Conservation (phyloP, 2,797 vertebrate genomes). For the Echeneis naucrates region DNA sequence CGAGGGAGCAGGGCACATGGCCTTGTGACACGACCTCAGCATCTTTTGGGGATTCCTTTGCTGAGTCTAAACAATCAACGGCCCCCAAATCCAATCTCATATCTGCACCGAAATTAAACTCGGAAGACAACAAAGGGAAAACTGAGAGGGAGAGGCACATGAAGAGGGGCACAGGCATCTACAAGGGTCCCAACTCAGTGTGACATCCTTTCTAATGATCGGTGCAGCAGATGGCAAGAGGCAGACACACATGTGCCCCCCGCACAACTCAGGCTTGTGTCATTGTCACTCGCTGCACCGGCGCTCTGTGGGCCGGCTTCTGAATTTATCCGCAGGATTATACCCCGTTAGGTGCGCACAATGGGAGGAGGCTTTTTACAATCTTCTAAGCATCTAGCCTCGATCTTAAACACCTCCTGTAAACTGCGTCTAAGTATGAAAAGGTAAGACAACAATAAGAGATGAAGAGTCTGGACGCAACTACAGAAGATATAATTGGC, state of each 20-base stretch:
- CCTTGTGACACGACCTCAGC: slow-evolving; percentile 38
- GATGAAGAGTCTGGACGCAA: not conserved
- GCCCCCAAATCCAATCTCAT: slow-evolving; percentile 52
- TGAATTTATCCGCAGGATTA: slow-evolving; percentile 45
- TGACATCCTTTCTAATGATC: slow-evolving; percentile 74
- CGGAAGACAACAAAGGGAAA: slow-evolving; percentile 58
- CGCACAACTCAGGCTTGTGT: slow-evolving; percentile 26
- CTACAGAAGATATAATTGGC: not conserved
- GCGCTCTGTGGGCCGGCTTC: slow-evolving; percentile 36
- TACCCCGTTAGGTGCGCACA: not conserved
- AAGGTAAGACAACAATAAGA: too few relatives aligned
- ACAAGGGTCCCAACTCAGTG: slow-evolving; percentile 63
- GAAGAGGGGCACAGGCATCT: slow-evolving; percentile 50
- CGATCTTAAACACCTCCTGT: not conserved
- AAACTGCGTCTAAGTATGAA: not conserved
- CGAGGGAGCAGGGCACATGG: slow-evolving; percentile 41
- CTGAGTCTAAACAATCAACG: slow-evolving; percentile 58
- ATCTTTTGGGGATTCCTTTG: slow-evolving; percentile 67
- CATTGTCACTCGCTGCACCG: slow-evolving; percentile 52
- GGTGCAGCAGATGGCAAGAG: slow-evolving; percentile 72
- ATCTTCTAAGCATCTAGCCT: not conserved
- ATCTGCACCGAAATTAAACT: slow-evolving; percentile 53
- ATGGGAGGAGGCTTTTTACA: not conserved
- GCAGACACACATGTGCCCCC: slow-evolving; percentile 49
- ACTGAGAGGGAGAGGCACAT: slow-evolving; percentile 29